These are phyloP conservation scores for Theretra japonica DNA, from an alignment of 2,888 invertebrate species.

Conservation along the genomic window DNA sequence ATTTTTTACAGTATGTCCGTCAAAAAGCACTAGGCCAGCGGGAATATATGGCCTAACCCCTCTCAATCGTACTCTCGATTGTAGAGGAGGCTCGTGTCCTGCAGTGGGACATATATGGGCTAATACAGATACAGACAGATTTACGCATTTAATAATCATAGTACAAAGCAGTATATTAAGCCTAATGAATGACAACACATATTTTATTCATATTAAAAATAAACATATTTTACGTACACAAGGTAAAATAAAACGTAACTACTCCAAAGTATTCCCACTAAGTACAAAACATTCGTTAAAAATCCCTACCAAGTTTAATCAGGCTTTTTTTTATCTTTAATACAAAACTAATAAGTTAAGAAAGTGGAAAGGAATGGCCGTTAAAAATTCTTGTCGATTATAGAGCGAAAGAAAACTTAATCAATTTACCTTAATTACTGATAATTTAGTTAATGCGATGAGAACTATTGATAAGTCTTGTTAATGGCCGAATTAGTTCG, in stretches of 20 bases:
- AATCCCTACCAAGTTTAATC: conserved; percentile 22
- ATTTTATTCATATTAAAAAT: background rate
- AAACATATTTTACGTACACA: no score
- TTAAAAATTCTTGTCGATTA: conserved; percentile 11
- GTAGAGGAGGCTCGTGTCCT: no score
- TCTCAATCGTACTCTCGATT: no score
- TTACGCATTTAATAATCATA: no score
- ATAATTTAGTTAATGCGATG: conserved; percentile 11
- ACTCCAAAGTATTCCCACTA: background rate
- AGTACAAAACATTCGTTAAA: conserved; percentile 19
- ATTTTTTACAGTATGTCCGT: no score
- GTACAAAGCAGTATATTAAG: no score
- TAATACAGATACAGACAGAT: no score
- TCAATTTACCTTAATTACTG: conserved; percentile 16
- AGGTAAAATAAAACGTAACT: background rate
- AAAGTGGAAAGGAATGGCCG: background rate
- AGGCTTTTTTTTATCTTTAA: conserved; percentile 14
- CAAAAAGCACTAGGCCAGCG: no score
- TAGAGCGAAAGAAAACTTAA: background rate
- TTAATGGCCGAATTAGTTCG: background rate
- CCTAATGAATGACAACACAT: no score
- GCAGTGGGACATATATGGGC: no score
- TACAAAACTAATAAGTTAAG: conserved; percentile 9
- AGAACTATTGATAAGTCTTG: conserved; percentile 17
- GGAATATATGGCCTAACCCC: no score